Evolutionary conservation across 2,797 vertebrate species (phyloP).

Genomic region (Onychomys leucogaster): DNA sequence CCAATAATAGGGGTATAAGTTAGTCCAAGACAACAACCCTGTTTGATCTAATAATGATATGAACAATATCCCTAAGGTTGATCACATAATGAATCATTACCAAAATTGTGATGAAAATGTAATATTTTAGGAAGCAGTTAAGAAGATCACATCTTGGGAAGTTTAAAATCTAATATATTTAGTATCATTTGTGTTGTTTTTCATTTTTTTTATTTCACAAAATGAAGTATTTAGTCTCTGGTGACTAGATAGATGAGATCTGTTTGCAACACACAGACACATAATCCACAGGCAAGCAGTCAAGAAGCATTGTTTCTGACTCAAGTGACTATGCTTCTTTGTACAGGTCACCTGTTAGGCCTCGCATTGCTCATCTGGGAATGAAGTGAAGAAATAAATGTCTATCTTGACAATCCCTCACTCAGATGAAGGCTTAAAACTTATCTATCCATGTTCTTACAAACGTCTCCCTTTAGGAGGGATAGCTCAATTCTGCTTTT

Average conservation of each 20-base stretch:
- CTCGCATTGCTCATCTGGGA: neutral
- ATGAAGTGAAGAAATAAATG: neutral
- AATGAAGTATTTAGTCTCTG: neutral
- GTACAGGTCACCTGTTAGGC: neutral
- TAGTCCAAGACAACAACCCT: neutral
- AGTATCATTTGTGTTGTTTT: neutral
- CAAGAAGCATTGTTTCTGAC: neutral
- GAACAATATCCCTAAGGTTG: neutral
- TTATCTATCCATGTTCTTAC: neutral
- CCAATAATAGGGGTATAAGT: neutral
- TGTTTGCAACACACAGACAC: neutral
- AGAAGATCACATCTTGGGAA: neutral
- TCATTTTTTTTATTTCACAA: neutral
- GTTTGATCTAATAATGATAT: neutral
- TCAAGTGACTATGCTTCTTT: neutral
- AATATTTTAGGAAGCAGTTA: neutral
- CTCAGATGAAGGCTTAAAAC: neutral
- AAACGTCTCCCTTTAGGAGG: neutral
- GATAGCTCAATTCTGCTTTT: neutral
- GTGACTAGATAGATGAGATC: neutral
- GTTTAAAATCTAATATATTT: neutral
- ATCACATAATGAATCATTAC: neutral
- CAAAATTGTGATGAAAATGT: neutral
- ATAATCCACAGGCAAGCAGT: neutral
- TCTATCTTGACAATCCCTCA: slow-evolving; percentile 2